These are phyloP conservation scores for Corydoras sp. DNA, from an alignment of 2,113 vertebrate genomes.

Conservation along the genomic window DNA sequence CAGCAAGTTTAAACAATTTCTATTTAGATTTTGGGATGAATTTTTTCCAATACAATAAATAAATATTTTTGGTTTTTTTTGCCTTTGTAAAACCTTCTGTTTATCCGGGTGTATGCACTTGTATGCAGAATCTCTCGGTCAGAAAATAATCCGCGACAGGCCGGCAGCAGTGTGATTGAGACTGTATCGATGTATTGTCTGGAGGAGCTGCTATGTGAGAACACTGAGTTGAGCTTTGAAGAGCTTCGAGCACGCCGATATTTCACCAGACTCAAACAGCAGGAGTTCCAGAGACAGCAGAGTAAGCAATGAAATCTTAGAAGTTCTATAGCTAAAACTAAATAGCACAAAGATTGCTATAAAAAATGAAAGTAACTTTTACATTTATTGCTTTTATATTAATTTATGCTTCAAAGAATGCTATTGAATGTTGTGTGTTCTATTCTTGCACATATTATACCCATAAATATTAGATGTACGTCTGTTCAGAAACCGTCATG, in stretches of 20 bases:
- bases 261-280: conserved; percentile 53
- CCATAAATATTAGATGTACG: too few species aligned
- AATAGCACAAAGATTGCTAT: not conserved
- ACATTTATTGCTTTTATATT: too few species aligned
- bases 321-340: not conserved
- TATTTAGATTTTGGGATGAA: too few species aligned
- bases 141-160: conserved; percentile 37
- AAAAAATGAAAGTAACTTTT: not conserved
- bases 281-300: conserved; percentile 41
- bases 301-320: conserved; percentile 21
- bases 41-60: too few species aligned
- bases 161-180: not conserved
- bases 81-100: not conserved
- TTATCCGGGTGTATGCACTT: not conserved
- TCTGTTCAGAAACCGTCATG: not conserved
- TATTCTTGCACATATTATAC: too few species aligned
- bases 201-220: conserved; percentile 63
- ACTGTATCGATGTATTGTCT: conserved; percentile 66
- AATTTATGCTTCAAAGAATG: too few species aligned
- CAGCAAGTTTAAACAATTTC: not conserved
- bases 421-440: too few species aligned
- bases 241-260: conserved; percentile 70
- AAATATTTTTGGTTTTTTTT: not conserved
- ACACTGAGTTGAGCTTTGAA: conserved; percentile 76
- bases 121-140: conserved; percentile 60